Conservation (phyloP, 2,888 invertebrate species). For the Orthonevra nobilis region DNA sequence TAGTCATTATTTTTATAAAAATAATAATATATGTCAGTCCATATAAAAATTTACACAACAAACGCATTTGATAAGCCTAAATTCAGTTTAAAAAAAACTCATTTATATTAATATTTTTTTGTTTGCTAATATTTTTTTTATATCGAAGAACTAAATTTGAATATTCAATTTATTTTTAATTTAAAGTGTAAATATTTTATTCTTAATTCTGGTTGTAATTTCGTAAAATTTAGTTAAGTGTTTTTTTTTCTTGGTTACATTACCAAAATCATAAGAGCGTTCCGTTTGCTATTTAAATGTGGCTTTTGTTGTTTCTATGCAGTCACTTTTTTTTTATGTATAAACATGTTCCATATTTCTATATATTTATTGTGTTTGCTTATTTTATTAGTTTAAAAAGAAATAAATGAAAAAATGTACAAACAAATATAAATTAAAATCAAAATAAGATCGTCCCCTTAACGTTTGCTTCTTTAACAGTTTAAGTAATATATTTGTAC, state of each 20-base stretch:
- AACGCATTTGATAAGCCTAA: constrained; percentile 31
- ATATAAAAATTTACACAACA: constrained; percentile 50
- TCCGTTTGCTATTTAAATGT: constrained; percentile 57
- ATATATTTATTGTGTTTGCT: constrained; percentile 64
- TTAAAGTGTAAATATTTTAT: constrained; percentile 62
- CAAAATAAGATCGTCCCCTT: constrained; percentile 62
- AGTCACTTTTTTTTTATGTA: constrained; percentile 33
- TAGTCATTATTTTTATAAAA: constrained; percentile 60
- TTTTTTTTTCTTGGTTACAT: constrained; percentile 30
- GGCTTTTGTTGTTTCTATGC: constrained; percentile 37
- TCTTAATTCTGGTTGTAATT: constrained; percentile 39
- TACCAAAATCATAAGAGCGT: constrained; percentile 71
- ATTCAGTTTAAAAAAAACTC: constrained; percentile 53
- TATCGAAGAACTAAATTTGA: constrained; percentile 66
- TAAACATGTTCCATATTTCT: constrained; percentile 40
- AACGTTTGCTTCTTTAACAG: constrained; percentile 38
- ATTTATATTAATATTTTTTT: constrained; percentile 10
- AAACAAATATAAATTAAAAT: constrained; percentile 32
- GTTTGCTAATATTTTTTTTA: constrained; percentile 19
- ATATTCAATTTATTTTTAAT: constrained; percentile 25
- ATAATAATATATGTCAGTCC: constrained; percentile 60
- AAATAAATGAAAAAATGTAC: too few species aligned
- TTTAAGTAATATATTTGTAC: constrained; percentile 64
- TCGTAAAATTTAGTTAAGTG: constrained; percentile 49
- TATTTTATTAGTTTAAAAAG: constrained; percentile 69